Conservation (phyloP, 2,797 vertebrate genomes). For the Galagoides demidoff region DNA sequence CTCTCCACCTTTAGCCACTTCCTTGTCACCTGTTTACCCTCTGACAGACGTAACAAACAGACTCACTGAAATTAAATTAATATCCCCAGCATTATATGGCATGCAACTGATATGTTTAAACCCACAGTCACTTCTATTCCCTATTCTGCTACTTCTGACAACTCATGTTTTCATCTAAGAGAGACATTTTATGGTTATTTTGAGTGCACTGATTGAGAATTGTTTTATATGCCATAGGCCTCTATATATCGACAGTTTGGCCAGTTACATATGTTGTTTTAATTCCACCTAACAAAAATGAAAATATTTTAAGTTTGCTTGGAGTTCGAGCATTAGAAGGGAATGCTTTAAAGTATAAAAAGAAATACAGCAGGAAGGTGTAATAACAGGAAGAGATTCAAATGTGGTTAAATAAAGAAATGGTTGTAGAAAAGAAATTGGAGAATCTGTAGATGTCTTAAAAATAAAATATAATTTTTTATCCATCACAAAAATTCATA, state of each 20-base stretch:
- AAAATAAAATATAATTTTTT: not conserved
- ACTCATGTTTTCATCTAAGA: not conserved
- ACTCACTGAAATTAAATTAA: not conserved
- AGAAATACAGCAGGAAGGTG: not conserved
- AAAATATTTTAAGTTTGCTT: conserved; percentile 7
- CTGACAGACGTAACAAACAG: not conserved
- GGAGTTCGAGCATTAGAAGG: not conserved
- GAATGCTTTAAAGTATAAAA: not conserved
- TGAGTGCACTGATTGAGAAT: not conserved
- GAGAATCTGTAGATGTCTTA: not conserved
- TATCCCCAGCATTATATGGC: not conserved
- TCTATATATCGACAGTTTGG: not conserved
- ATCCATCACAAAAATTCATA: not conserved
- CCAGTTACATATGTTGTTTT: not conserved
- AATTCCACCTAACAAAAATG: not conserved
- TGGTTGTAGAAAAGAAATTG: not conserved
- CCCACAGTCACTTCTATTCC: not conserved
- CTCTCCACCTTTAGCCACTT: too few relatives aligned
- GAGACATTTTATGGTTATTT: not conserved
- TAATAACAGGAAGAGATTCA: not conserved
- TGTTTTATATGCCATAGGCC: not conserved
- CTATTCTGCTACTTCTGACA: not conserved
- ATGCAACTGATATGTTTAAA: not conserved
- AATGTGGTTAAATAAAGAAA: not conserved
- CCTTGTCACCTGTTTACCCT: too few relatives aligned